phyloP scores from a whole-genome alignment of 30 jellyfish, hydroid and myxozoan species.

The Rhopilema esculentum region DNA sequence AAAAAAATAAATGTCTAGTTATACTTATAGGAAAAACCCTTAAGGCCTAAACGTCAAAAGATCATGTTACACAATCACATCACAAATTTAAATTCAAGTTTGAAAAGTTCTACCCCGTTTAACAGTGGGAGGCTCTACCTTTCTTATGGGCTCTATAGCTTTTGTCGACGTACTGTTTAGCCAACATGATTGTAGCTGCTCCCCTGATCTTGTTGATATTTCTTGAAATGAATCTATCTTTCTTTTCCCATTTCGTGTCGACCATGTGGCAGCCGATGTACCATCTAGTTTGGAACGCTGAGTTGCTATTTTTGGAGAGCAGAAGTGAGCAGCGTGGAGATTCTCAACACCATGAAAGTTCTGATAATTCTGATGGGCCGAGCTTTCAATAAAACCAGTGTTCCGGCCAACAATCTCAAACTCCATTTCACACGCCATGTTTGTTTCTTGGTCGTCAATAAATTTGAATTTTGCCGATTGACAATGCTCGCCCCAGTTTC shows the following conservation, averaged over 20 bases:
- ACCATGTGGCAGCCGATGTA: neutral
- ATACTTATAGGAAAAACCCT: no score
- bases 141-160: neutral
- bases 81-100: neutral
- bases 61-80: no score
- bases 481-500: neutral
- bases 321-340: neutral
- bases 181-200: neutral
- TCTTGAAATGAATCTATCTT: neutral
- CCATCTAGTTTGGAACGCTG: neutral
- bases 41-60: no score
- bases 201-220: neutral
- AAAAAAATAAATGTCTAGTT: no score
- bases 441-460: neutral
- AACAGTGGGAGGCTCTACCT: neutral
- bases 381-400: neutral
- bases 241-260: neutral
- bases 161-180: neutral
- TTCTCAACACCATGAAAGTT: neutral
- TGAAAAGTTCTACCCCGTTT: neutral
- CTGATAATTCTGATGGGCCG: neutral
- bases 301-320: neutral
- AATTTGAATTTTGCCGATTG: slow-evolving; percentile 15
- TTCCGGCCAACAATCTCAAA: neutral
- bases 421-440: slow-evolving; percentile 53